Evolutionary conservation across 2,797 vertebrate species (phyloP), one percentile per base, ranked within the genome.

Genomic region (Bovichtus diacanthus): DNA sequence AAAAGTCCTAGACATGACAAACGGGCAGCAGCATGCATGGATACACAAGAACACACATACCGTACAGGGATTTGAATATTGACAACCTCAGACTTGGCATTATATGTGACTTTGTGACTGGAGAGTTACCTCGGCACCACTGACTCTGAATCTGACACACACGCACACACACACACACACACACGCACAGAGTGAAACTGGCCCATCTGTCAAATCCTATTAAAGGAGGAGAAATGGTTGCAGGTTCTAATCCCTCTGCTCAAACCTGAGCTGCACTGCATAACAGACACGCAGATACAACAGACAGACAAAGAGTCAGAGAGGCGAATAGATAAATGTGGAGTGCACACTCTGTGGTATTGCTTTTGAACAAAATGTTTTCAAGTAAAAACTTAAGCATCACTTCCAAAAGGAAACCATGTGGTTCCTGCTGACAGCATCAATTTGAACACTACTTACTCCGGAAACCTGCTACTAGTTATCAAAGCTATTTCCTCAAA

Each of bases 171-270:
- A 65, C 60, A 67, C 68, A 31, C 56, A 38, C 21, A 65, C 16
- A 39, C 31, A 51, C 59, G 41, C 29, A 46, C 43, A 19, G 7
- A 64, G 34, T 70, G 39, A 88, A 87, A 84, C 78, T 76, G 78
- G 70, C 82, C 69, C 69, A 73, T 70, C 74, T 85, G 79, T 86
- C 82, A 90, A 91, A 91, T 89, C 83, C 83, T 89, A 87, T 90
- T 87, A 89, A 53, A 74, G 64, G 59, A 72, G 70, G 78, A 86
- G 69, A 86, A 90, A 86, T 82, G 76, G 84, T 87, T 84, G 79
- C 76, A 71, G 76, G 82, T 87, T 87, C 83, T 87, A 88, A 91
- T 89, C 86, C 87, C 65, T 13, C 59, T 9, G 50, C 80, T 84
- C 73, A 84, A 78, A 84, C 70, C 85, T 84, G 83, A 87, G 82